Conservation (phyloP, 2,888 invertebrate species). For the Tiphia femorata region DNA sequence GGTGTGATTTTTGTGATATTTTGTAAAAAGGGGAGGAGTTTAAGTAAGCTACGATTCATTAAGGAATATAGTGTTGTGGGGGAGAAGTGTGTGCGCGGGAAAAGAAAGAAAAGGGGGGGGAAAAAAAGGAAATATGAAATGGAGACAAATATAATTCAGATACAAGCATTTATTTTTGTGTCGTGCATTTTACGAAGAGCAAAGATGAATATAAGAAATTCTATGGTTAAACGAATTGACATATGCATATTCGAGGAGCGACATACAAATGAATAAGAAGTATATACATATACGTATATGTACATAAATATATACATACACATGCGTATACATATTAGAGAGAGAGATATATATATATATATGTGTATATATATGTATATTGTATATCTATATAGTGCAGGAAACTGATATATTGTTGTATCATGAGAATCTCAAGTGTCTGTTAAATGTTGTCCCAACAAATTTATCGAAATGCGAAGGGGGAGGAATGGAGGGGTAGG, state of each 20-base stretch:
- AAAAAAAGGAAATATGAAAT: constrained; percentile 12
- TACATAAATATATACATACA: constrained; percentile 20
- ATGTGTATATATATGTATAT: constrained; percentile 42
- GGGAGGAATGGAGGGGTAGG: constrained; percentile 14
- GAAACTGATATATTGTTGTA: constrained; percentile 50
- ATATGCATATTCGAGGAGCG: constrained; percentile 44
- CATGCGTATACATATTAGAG: neutral
- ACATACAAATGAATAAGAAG: constrained; percentile 32
- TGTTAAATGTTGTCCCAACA: constrained; percentile 50
- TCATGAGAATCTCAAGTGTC: constrained; percentile 64
- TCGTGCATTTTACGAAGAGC: constrained; percentile 65
- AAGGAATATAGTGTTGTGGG: constrained; percentile 29
- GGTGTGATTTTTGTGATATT: constrained; percentile 68
- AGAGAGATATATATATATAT: constrained; percentile 41
- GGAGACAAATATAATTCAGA: constrained; percentile 48
- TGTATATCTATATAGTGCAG: constrained; percentile 46
- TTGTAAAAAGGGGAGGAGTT: constrained; percentile 58
- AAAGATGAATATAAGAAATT: constrained; percentile 40
- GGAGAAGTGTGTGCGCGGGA: constrained; percentile 11
- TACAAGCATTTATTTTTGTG: constrained; percentile 69
- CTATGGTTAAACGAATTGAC: constrained; percentile 51
- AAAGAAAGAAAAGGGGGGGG: neutral
- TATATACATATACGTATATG: constrained; percentile 39
- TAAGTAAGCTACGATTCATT: constrained; percentile 40
- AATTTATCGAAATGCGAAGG: constrained; percentile 29